Conservation (phyloP, 2,113 vertebrate species). For the Rhabdornis inornatus region DNA sequence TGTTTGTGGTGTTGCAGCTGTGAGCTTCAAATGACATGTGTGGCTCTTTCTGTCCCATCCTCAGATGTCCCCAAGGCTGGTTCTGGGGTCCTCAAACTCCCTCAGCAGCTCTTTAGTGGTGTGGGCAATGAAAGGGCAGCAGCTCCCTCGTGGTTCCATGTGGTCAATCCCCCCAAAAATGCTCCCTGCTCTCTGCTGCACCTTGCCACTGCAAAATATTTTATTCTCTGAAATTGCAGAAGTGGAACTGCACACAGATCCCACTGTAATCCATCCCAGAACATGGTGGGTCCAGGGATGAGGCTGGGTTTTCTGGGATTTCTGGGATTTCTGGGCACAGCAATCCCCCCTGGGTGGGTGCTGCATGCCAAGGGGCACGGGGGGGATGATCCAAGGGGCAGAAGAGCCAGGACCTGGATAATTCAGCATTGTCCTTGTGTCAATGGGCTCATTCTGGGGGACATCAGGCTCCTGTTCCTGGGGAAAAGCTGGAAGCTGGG, state of each 20-base stretch:
- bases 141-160: fast-evolving
- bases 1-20: background rate
- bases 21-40: background rate
- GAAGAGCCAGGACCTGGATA: background rate
- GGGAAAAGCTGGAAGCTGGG: background rate
- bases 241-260: background rate
- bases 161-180: fast-evolving
- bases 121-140: background rate
- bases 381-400: background rate
- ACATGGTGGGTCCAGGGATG: background rate
- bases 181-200: background rate
- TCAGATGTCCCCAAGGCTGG: background rate
- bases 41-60: background rate
- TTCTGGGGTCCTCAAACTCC: background rate
- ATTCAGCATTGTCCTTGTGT: background rate
- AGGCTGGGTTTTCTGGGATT: background rate
- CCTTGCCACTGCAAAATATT: background rate
- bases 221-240: background rate
- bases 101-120: background rate
- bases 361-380: background rate
- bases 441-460: background rate
- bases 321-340: background rate
- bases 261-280: background rate
- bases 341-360: fast-evolving
- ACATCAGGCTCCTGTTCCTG: background rate